Conservation (phyloP, 2,888 invertebrate species). For the Lepidochrysops patricia region DNA sequence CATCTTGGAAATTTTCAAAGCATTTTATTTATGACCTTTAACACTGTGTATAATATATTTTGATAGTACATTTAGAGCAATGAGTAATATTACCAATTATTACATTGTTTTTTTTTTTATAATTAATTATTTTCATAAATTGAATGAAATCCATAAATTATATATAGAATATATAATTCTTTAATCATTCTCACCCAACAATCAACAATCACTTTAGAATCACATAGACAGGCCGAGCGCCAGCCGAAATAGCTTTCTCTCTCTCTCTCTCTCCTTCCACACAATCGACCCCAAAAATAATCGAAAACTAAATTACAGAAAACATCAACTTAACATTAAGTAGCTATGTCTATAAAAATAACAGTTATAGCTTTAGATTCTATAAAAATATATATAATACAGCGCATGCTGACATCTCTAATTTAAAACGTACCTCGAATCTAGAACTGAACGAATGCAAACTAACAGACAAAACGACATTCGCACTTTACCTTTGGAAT, state of each 20-base stretch:
- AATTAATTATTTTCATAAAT: slow-evolving; percentile 60
- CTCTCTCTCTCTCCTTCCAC: background rate
- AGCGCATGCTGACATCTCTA: slow-evolving; percentile 64
- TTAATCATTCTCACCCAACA: slow-evolving; percentile 67
- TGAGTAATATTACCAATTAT: slow-evolving; percentile 75
- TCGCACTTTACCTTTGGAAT: slow-evolving; percentile 54
- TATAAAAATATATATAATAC: slow-evolving; percentile 71
- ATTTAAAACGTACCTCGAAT: slow-evolving; percentile 55
- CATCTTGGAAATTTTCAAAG: slow-evolving; percentile 70
- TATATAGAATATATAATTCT: slow-evolving; percentile 67
- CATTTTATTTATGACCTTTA: slow-evolving; percentile 75
- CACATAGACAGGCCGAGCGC: slow-evolving; percentile 39
- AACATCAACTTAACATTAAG: slow-evolving; percentile 40
- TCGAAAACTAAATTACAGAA: slow-evolving; percentile 40
- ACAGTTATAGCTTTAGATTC: slow-evolving; percentile 67
- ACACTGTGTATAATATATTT: slow-evolving; percentile 76
- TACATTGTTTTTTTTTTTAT: slow-evolving; percentile 60
- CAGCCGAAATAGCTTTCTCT: slow-evolving; percentile 17
- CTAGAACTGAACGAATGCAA: slow-evolving; percentile 54
- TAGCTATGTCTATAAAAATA: slow-evolving; percentile 69
- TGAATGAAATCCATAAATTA: slow-evolving; percentile 71
- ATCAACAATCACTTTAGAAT: slow-evolving; percentile 68
- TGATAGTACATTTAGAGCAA: slow-evolving; percentile 76
- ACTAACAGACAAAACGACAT: slow-evolving; percentile 32
- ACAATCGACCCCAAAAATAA: slow-evolving; percentile 19